phyloP scores from a whole-genome alignment of 2,888 invertebrate genomes.

The Rhamphomyia laevipes region DNA sequence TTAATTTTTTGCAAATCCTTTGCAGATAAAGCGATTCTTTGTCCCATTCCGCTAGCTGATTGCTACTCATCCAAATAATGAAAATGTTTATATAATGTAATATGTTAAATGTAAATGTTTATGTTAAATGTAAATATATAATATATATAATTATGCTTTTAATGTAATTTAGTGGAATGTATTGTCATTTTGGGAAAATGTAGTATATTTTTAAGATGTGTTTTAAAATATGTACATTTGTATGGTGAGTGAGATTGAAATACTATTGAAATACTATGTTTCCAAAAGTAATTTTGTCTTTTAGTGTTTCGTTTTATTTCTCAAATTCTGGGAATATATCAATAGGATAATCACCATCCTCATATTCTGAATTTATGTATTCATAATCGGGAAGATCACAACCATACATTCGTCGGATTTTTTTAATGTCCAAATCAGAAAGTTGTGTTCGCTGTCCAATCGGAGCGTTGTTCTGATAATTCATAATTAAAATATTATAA shows the following conservation, averaged over 20 bases:
- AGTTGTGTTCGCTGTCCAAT: conserved; percentile 12
- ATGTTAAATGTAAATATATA: neutral
- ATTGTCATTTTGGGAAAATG: too few relatives aligned
- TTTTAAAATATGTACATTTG: too few relatives aligned
- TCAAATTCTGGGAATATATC: conserved; percentile 2
- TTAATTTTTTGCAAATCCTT: conserved; percentile 29
- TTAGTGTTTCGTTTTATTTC: neutral
- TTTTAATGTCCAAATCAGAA: conserved; percentile 9
- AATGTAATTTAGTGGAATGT: too few relatives aligned
- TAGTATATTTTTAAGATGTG: too few relatives aligned
- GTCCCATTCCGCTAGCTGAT: conserved; percentile 26
- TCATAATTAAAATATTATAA: too few relatives aligned
- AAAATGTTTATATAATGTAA: neutral
- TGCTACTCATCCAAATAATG: conserved; percentile 8
- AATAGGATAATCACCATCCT: neutral
- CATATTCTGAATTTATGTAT: conserved; percentile 4
- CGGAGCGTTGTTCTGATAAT: too few relatives aligned
- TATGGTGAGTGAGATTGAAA: too few relatives aligned
- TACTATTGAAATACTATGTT: too few relatives aligned
- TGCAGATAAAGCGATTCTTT: conserved; percentile 27
- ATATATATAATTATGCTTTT: too few relatives aligned
- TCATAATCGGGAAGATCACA: conserved; percentile 5
- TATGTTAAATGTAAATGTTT: neutral
- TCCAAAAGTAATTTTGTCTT: too few relatives aligned
- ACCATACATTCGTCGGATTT: conserved; percentile 11